Evolutionary conservation across 2,113 vertebrate species (phyloP), one percentile per base, ranked within the genome.

Genomic region (Scytalopus superciliaris): DNA sequence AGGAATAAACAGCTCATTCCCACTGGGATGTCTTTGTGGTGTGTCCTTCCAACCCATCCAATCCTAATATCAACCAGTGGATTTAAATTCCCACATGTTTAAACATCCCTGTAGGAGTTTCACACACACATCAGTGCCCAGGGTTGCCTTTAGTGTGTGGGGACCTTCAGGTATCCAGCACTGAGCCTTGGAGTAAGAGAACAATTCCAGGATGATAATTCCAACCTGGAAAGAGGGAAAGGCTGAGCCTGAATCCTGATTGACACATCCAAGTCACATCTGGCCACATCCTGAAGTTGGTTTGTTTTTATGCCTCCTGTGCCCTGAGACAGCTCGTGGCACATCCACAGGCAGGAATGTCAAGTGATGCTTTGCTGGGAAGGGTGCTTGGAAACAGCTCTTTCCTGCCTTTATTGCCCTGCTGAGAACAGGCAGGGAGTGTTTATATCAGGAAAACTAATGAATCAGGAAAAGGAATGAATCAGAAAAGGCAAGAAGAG

Each of bases 401-500:
- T 16, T 31, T 18, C 79, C 72, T 72, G 53, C 39, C 33, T 74
- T 74, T 75, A 64, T 8, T 75, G 42, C 50, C 89, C 62, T 72
- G 84, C 77, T 91, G 84, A 70, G 50, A 87, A 50, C 35, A 86
- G 64, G 47, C 87, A 72, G 90, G 69, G 70, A 89, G 40, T n/a
- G n/a, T 64, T 90, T 84, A 47, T 39, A 47, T 75, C 69, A 89
- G 69, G 80, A 78, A 50, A 95, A 81, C 56, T 55, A 96, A 80
- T 17, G 85, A 90, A 47, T 75, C 69, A 47, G 80, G n/a, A n/a
- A n/a, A n/a, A n/a, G n/a, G n/a, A n/a, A n/a, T n/a, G n/a, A n/a
- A n/a, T n/a, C n/a, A n/a, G n/a, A 92, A 94, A 89, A 91, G 68
- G 52, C 74, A 94, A 80, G 68, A 81, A 84, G 62, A 72, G 63